Base-by-base conservation (phyloP, 2,888 invertebrate species). In the Aradus depressus region DNA sequence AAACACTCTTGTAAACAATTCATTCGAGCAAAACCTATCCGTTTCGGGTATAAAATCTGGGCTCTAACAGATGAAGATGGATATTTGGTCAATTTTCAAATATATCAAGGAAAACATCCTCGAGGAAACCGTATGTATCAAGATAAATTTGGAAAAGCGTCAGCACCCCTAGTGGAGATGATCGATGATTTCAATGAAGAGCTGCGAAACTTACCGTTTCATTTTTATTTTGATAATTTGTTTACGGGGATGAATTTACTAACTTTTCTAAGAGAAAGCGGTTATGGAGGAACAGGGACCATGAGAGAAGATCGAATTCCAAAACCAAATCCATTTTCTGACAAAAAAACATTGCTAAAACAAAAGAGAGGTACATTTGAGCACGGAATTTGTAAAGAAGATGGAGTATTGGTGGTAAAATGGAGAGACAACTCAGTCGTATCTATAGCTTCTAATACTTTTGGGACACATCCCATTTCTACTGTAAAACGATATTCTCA, bases 31-130 rank as follows among this genome's bases (percentile, higher is more conserved):
- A n/a, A n/a, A n/a, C n/a, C n/a, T n/a, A n/a, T n/a, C n/a, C n/a
- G n/a, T n/a, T n/a, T n/a, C n/a, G n/a, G 62, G 16, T 63, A 60
- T 45, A 64, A 64, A 58, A 58, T 55, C 18, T 62, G 63, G 62
- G 59, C 59, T n/a, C 49, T 63, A 32, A 58, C 58, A 51, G 60
- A 56, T 10, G 47, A 54, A n/a, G 34, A 35, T 18, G 59, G 61
- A n/a, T 53, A 55, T 26, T 28, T 60, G 39, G 50, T 61, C 5
- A 56, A 61, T 43, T 63, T 62, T 55, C 60, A 62, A 44, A 21
- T 55, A 25, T 63, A 62, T 50, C 62, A 63, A 50, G 63, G 62
- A 5, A 60, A 57, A 43, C 58, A 56, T 52, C 53, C 55, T 22
- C 16, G 25, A 19, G 18, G 16, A 23, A 42, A 49, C 34, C 39